These are phyloP conservation scores for Nannospalax galili DNA, from an alignment of 2,113 vertebrate species.

Conservation along the genomic window DNA sequence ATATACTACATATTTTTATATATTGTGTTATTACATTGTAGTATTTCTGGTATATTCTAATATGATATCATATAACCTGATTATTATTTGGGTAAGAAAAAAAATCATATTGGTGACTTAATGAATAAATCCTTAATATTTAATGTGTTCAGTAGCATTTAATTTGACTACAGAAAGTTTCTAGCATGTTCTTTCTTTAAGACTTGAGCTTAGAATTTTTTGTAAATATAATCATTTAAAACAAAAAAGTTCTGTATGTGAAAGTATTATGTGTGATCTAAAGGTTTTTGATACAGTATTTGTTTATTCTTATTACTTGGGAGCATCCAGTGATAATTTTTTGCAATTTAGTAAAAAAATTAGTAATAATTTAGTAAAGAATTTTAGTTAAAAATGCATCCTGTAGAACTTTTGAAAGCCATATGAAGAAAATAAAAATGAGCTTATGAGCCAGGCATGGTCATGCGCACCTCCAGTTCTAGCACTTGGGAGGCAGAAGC, in stretches of 20 bases:
- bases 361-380: too few relatives aligned
- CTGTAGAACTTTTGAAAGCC: constrained; percentile 48
- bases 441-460: neutral
- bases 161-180: constrained; percentile 36
- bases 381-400: neutral
- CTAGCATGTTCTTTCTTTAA: neutral
- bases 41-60: neutral
- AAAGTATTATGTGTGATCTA: neutral
- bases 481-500: too few relatives aligned
- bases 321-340: neutral
- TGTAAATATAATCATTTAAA: constrained; percentile 20
- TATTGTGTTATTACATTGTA: neutral
- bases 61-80: neutral
- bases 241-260: constrained; percentile 26
- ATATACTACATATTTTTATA: neutral
- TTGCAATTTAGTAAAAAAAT: neutral
- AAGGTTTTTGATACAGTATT: constrained; percentile 16
- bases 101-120: constrained; percentile 11
- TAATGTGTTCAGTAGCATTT: constrained; percentile 46
- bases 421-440: constrained; percentile 34
- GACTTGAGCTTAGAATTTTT: constrained; percentile 17
- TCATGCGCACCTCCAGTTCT: too few relatives aligned
- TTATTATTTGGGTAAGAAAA: constrained; percentile 38
- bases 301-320: constrained; percentile 35
- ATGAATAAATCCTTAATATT: constrained; percentile 31